Base-by-base conservation (phyloP, 2,888 invertebrate species). In the Leucania comma region DNA sequence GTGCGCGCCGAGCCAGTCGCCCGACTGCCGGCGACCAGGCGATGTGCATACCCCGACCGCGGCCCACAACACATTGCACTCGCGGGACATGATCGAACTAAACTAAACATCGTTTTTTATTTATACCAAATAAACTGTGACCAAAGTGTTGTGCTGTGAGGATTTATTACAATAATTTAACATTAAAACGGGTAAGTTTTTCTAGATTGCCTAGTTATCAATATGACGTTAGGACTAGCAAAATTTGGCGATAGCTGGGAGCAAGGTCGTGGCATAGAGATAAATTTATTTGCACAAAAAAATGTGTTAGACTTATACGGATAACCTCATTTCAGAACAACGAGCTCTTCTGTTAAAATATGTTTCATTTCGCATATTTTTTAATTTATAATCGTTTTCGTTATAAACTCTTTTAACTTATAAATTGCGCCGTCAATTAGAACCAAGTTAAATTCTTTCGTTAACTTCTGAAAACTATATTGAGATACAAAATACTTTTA, bases 261-360 rank as follows among this genome's bases (percentile, higher is more conserved):
- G 94, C 95, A 95, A 96, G 95, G 95, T 95, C 95, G 94, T 85
- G 90, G 87, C 91, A 90, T 89, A 88, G 86, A 92, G 95, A 95
- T 95, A 95, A 95, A 93, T 93, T 92, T 96, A 95, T 95, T 96
- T 95, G 94, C 95, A 94, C 94, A 85, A 95, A 94, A 94, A 94
- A 93, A 93, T 93, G 91, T 93, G 94, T 93, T 94, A 95, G 93
- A 94, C 89, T 91, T 90, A 90, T 90, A 90, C 91, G 95, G 95
- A 95, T 96, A 95, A 96, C 95, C 95, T 95, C 95, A 93, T 92
- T 95, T 92, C 88, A 84, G 89, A 86, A 95, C 94, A 95, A 94
- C 90, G 93, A 84, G 82, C 86, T 90, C 87, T 92, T 93, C 89
- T 93, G 68, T 83, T 85, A 80, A 63, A 80, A 70, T 81, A 82